Percentiles rank a stretch among this genome's conserved stretches.
phyloP scores from a whole-genome alignment of 2,888 invertebrate species.

The Andrena dorsata region DNA sequence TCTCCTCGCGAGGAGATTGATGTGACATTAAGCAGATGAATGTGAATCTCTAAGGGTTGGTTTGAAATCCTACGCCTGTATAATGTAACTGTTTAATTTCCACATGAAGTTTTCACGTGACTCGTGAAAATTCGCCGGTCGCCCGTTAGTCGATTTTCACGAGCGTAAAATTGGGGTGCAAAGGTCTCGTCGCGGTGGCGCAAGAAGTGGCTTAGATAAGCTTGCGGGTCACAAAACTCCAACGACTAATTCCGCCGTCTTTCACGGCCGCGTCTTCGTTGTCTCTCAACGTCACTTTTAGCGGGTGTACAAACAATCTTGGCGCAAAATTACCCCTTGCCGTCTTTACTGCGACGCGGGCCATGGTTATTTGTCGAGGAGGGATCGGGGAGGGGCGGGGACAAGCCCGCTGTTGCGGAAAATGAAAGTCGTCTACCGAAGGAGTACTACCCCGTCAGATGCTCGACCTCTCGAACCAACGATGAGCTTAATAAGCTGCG shows the following conservation, averaged over 20 bases:
- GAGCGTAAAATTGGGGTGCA: constrained; percentile 46
- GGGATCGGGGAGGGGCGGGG: constrained; percentile 56
- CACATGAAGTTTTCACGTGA: background rate
- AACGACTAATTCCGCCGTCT: constrained; percentile 44
- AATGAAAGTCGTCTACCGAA: constrained; percentile 74
- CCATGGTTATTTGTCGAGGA: constrained; percentile 52
- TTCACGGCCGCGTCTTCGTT: constrained; percentile 41
- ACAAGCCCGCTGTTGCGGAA: constrained; percentile 74
- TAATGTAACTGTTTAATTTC: too few species aligned
- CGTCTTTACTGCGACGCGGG: constrained; percentile 57
- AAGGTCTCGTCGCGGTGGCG: constrained; percentile 9
- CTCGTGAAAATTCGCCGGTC: background rate
- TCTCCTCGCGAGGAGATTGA: constrained; percentile 3
- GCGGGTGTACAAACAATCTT: constrained; percentile 70
- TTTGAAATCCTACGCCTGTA: background rate
- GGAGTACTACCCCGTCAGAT: constrained; percentile 24
- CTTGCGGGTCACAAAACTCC: constrained; percentile 43
- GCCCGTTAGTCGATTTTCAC: constrained; percentile 3
- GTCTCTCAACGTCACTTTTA: constrained; percentile 62
- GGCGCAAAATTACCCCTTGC: constrained; percentile 68
- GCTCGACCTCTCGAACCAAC: constrained; percentile 53
- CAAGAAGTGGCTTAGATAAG: constrained; percentile 34
- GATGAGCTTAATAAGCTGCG: constrained; percentile 75
- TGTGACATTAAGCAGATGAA: constrained; percentile 1
- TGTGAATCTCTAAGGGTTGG: background rate